A percentile compares a stretch with the other conserved stretches of the same genome.
These are phyloP conservation scores for Heliconius ismenius DNA, from an alignment of 2,888 invertebrate species.

Conservation along the genomic window DNA sequence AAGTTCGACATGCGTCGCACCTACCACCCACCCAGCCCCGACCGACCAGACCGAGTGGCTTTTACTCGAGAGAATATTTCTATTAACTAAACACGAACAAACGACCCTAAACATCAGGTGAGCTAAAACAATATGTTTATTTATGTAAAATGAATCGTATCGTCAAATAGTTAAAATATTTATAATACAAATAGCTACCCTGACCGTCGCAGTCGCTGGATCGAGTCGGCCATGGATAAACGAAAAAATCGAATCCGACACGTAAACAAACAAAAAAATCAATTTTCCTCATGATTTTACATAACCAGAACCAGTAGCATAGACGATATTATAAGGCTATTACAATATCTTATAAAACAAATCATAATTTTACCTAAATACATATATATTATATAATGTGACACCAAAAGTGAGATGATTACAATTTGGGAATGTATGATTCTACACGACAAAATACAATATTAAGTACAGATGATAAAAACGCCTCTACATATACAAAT, in stretches of 20 bases:
- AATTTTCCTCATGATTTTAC: constrained; percentile 64
- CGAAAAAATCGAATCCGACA: constrained; percentile 47
- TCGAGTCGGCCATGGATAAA: constrained; percentile 61
- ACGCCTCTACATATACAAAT: constrained; percentile 70
- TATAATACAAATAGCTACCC: constrained; percentile 68
- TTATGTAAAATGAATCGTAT: constrained; percentile 64
- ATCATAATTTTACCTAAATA: constrained; percentile 74
- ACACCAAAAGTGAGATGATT: constrained; percentile 75
- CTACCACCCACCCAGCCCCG: constrained; percentile 31
- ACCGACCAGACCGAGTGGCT: constrained; percentile 40
- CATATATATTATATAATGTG: constrained; percentile 55
- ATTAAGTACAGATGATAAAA: constrained; percentile 79
- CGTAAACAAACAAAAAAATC: constrained; percentile 50
- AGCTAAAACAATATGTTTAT: constrained; percentile 71
- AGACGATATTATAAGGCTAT: constrained; percentile 67
- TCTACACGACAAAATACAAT: constrained; percentile 76
- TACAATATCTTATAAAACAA: constrained; percentile 76
- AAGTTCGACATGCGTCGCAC: constrained; percentile 42
- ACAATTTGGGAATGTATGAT: constrained; percentile 80
- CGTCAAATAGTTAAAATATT: constrained; percentile 70
- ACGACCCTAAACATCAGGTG: constrained; percentile 65
- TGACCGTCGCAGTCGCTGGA: constrained; percentile 67
- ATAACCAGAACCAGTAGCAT: constrained; percentile 58
- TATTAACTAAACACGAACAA: constrained; percentile 75
- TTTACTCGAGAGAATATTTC: constrained; percentile 61